A percentile compares a stretch with the other conserved stretches of the same genome.
Conservation (phyloP, 2,888 invertebrate species). For the Agrochola lychnidis region DNA sequence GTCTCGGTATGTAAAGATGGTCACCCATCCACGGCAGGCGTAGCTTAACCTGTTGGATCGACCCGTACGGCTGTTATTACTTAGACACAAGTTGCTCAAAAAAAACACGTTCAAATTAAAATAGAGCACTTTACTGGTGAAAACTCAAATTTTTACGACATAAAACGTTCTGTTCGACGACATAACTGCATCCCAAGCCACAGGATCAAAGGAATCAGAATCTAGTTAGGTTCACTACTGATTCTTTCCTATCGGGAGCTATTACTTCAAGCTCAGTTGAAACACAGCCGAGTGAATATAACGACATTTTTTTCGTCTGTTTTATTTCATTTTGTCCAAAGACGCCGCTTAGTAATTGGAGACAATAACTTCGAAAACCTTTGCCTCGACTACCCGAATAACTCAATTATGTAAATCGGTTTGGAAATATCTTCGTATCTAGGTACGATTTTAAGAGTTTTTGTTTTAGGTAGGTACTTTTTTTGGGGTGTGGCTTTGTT, state of each 20-base stretch:
- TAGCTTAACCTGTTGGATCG: too few species aligned
- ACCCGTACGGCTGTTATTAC: too few species aligned
- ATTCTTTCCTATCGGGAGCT: conserved; percentile 37
- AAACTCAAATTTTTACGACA: background rate
- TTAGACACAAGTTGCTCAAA: too few species aligned
- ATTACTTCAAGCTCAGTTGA: conserved; percentile 31
- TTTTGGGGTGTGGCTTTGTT: background rate
- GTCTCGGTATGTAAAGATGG: too few species aligned
- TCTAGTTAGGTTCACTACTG: conserved; percentile 53
- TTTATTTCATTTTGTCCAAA: conserved; percentile 58
- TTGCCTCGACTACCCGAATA: conserved; percentile 52
- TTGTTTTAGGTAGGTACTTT: background rate
- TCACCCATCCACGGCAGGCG: too few species aligned
- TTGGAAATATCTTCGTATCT: conserved; percentile 48
- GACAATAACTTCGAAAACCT: conserved; percentile 57
- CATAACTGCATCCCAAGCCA: conserved; percentile 18
- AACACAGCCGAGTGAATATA: conserved; percentile 44
- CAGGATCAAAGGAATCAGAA: conserved; percentile 57
- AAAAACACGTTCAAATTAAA: background rate
- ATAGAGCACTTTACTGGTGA: background rate
- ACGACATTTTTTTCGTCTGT: conserved; percentile 59
- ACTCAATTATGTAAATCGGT: conserved; percentile 61
- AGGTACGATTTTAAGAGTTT: conserved; percentile 25
- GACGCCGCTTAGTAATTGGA: conserved; percentile 57
- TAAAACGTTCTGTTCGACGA: background rate